A percentile compares a stretch with the other conserved stretches of the same genome.
These are phyloP conservation scores for Geophilus truncorum DNA, from an alignment of 2,888 invertebrate species.

Conservation along the genomic window DNA sequence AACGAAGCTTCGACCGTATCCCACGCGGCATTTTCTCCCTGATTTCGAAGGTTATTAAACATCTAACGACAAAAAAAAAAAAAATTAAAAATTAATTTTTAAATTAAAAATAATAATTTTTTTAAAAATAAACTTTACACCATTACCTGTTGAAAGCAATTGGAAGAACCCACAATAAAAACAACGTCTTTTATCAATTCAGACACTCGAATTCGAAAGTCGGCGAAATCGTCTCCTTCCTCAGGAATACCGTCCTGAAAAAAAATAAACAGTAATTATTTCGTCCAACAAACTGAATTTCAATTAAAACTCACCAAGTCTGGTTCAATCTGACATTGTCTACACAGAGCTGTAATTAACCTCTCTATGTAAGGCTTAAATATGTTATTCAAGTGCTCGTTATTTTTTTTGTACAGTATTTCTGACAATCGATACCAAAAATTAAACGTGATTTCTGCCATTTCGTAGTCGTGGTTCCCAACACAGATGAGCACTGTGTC, in stretches of 20 bases:
- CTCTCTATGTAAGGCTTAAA: conserved; percentile 89
- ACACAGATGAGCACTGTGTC: conserved; percentile 87
- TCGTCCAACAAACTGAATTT: background rate
- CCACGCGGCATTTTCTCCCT: conserved; percentile 69
- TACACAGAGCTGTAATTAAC: conserved; percentile 78
- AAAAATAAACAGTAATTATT: background rate
- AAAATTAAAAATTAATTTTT: background rate
- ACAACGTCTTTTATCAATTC: conserved; percentile 95
- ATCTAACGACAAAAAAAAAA: conserved; percentile 50
- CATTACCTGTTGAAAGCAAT: conserved; percentile 79
- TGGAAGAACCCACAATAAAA: conserved; percentile 88
- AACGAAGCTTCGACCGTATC: conserved; percentile 89
- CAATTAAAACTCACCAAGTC: conserved; percentile 63
- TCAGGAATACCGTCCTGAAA: conserved; percentile 68
- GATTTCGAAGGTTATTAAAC: conserved; percentile 58
- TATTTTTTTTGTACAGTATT: conserved; percentile 81
- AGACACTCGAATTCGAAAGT: conserved; percentile 77
- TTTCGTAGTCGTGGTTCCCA: conserved; percentile 96
- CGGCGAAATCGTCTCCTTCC: conserved; percentile 77
- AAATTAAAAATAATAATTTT: too few species aligned
- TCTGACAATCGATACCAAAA: conserved; percentile 96
- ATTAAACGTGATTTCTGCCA: conserved; percentile 86
- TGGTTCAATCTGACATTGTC: conserved; percentile 93
- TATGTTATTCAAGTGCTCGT: conserved; percentile 67
- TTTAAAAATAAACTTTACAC: too few species aligned